Percentiles rank a stretch among this genome's conserved stretches.
Evolutionary conservation across 2,113 vertebrate genomes (phyloP).

Genomic region (Irena cyanogastra): DNA sequence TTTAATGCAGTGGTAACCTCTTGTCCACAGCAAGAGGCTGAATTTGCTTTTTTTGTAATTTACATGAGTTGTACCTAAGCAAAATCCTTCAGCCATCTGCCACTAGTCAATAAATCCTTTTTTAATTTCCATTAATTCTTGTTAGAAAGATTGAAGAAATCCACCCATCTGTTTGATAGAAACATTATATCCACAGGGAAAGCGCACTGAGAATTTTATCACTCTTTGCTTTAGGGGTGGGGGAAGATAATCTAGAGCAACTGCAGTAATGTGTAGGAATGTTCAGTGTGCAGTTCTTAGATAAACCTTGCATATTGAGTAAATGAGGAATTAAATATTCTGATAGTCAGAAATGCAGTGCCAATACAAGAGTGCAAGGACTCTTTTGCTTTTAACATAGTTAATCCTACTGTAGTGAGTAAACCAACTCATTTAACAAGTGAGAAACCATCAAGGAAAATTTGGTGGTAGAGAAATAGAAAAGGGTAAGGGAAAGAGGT

Average conservation of each 20-base stretch:
- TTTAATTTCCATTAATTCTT: slow-evolving; percentile 58
- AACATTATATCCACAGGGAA: not conserved
- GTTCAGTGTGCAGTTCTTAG: not conserved
- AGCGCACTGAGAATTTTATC: not conserved
- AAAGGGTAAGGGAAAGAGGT: not conserved
- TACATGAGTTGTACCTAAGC: slow-evolving; percentile 22
- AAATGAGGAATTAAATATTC: not conserved
- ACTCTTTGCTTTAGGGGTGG: not conserved
- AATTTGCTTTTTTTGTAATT: slow-evolving; percentile 35
- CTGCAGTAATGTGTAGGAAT: not conserved
- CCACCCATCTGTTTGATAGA: slow-evolving; percentile 29
- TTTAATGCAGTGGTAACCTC: slow-evolving; percentile 27
- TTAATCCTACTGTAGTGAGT: not conserved
- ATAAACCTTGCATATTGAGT: not conserved
- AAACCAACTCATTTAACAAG: not conserved
- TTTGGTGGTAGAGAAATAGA: not conserved
- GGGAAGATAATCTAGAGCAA: not conserved
- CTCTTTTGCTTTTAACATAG: not conserved
- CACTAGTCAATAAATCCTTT: slow-evolving; percentile 50
- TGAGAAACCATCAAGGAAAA: not conserved
- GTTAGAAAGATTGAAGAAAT: slow-evolving; percentile 55
- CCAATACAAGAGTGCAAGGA: not conserved
- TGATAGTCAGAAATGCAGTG: not conserved
- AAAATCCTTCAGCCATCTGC: slow-evolving; percentile 54
- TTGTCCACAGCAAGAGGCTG: slow-evolving; percentile 14